Percentiles rank a stretch among this genome's conserved stretches.
Evolutionary conservation across 1,140 invertebrate species (phyloP).

Genomic region (Tetramorium parvispinum): DNA sequence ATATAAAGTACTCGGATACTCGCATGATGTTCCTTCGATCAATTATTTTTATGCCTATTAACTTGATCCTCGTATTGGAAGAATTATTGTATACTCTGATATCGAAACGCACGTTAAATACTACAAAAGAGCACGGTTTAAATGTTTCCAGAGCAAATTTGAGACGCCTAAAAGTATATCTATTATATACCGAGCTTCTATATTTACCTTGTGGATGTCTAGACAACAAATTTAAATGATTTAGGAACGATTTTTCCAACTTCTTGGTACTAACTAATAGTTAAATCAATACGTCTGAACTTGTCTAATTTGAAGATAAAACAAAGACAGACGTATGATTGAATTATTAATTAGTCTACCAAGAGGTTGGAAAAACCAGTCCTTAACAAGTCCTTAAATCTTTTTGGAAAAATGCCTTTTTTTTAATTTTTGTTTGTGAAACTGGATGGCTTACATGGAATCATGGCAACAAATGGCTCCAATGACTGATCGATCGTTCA

Average conservation of each 20-base stretch:
- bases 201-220: neutral
- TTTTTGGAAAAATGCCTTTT: neutral
- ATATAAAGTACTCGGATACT: constrained; percentile 39
- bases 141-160: neutral
- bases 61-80: neutral
- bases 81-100: neutral
- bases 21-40: neutral
- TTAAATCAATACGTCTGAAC: too few species aligned
- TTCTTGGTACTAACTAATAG: too few species aligned
- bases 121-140: neutral
- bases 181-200: neutral
- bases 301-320: too few species aligned
- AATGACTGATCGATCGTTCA: neutral
- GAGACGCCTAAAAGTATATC: neutral
- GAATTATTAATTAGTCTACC: too few species aligned
- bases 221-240: neutral
- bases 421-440: neutral
- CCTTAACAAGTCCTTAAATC: neutral
- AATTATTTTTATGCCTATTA: constrained; percentile 9
- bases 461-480: neutral
- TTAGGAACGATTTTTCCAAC: too few species aligned
- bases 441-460: neutral
- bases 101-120: neutral
- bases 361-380: too few species aligned
- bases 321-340: too few species aligned